Evolutionary conservation across 2,797 vertebrate species (phyloP).

Genomic region (Epinephelus awoara): DNA sequence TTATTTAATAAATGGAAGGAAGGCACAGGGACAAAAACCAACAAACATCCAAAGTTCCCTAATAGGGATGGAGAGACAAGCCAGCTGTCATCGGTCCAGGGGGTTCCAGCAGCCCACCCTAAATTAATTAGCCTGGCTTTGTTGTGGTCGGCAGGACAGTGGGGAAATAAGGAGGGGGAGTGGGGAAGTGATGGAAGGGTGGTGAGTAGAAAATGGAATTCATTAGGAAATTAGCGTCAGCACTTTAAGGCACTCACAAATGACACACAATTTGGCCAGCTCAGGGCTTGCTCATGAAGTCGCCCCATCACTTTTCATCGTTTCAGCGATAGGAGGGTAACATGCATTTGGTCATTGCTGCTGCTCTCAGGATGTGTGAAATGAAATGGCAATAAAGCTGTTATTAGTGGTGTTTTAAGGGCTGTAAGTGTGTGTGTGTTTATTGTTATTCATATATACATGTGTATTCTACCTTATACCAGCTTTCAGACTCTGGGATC

Average conservation of each 20-base stretch:
- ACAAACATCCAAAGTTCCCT: constrained; percentile 84
- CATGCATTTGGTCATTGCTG: constrained; percentile 23
- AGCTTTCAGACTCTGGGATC: constrained; percentile 96
- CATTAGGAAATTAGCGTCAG: constrained; percentile 93
- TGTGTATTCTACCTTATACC: constrained; percentile 25
- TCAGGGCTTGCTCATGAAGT: constrained; percentile 48
- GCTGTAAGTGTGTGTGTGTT: not conserved
- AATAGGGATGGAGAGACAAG: constrained; percentile 78
- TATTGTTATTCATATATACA: constrained; percentile 23
- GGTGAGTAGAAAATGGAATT: constrained; percentile 89
- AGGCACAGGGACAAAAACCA: constrained; percentile 79
- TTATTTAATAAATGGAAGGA: constrained; percentile 89
- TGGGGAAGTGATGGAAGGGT: constrained; percentile 75
- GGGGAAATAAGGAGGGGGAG: constrained; percentile 70
- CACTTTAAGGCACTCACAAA: constrained; percentile 86
- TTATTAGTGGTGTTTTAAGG: constrained; percentile 35
- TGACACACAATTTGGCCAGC: constrained; percentile 83
- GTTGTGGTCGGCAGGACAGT: constrained; percentile 81
- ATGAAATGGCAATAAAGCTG: constrained; percentile 41
- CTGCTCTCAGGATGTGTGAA: constrained; percentile 29
- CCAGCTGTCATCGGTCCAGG: constrained; percentile 87
- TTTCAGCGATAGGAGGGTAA: constrained; percentile 44
- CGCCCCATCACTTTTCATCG: constrained; percentile 42
- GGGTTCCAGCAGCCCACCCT: constrained; percentile 80
- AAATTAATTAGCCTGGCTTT: constrained; percentile 91